Evolutionary conservation across 1,140 invertebrate species (phyloP).

Genomic region (Drosophila setifemur): DNA sequence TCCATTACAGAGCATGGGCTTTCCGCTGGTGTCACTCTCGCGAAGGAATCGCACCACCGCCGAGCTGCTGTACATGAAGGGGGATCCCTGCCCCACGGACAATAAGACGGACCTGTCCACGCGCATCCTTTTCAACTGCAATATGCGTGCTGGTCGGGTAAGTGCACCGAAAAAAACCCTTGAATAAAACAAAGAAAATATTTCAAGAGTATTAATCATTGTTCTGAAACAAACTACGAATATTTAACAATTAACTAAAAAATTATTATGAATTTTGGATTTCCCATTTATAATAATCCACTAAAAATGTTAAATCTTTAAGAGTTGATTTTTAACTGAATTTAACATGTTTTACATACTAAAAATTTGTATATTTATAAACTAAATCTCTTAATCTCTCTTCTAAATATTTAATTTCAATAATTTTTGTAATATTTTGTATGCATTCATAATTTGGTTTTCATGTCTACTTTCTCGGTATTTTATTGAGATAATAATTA

Average conservation of each 20-base stretch:
- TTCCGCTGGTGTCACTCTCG: constrained; percentile 71
- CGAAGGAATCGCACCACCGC: constrained; percentile 67
- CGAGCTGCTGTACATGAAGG: constrained; percentile 82
- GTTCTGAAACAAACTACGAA: no score
- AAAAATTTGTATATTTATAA: no score
- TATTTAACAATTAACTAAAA: no score
- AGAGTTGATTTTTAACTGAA: no score
- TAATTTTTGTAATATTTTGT: neutral
- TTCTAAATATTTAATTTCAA: neutral
- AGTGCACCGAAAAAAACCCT: constrained; percentile 39
- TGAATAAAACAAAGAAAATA: no score
- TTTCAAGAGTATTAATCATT: no score
- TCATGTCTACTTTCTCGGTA: neutral
- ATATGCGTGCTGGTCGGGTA: constrained; percentile 81
- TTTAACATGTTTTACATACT: no score
- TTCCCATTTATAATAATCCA: no score
- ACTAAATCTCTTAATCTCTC: neutral
- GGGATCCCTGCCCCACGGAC: constrained; percentile 82
- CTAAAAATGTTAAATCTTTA: no score
- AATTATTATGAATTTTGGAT: no score
- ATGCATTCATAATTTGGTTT: neutral
- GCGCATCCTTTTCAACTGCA: constrained; percentile 82
- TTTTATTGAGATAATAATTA: neutral
- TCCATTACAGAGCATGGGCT: constrained; percentile 83
- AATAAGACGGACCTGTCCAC: constrained; percentile 76